phyloP scores from a whole-genome alignment of 2,113 vertebrate species.

The Globicephala melas region DNA sequence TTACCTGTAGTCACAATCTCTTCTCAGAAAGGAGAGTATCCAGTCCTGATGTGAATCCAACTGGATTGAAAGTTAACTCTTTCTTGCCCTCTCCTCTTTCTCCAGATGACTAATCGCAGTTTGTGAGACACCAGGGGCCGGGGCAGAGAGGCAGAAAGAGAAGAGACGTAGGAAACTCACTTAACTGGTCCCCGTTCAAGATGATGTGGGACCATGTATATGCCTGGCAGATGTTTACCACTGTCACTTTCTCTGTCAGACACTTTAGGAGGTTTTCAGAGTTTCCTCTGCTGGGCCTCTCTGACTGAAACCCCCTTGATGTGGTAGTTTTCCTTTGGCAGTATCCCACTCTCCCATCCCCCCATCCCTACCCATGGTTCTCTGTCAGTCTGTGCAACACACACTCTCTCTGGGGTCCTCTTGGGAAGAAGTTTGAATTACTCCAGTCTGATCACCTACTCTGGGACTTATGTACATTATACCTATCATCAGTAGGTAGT shows the following conservation, averaged over 20 bases:
- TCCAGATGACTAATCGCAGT: neutral
- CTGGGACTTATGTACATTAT: neutral
- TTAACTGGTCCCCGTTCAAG: neutral
- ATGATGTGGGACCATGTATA: neutral
- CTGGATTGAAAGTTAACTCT: neutral
- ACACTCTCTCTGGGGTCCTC: neutral
- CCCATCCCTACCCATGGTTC: neutral
- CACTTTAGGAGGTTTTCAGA: neutral
- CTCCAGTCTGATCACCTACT: neutral
- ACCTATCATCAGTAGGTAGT: neutral
- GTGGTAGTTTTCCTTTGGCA: neutral
- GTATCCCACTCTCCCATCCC: neutral
- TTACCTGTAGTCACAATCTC: no score
- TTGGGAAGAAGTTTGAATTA: neutral
- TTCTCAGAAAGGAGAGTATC: neutral
- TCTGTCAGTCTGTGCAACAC: neutral
- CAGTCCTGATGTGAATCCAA: neutral
- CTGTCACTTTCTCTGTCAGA: neutral
- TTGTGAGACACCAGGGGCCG: neutral
- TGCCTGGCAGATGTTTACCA: neutral
- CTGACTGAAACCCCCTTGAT: neutral
- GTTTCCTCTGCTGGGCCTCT: neutral
- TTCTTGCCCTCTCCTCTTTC: neutral
- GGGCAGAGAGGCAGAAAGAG: neutral
- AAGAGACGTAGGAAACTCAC: neutral